Percentiles rank a stretch among this genome's conserved stretches.
These are phyloP conservation scores for Lates calcarifer DNA, from an alignment of 2,113 vertebrate genomes.

Conservation along the genomic window DNA sequence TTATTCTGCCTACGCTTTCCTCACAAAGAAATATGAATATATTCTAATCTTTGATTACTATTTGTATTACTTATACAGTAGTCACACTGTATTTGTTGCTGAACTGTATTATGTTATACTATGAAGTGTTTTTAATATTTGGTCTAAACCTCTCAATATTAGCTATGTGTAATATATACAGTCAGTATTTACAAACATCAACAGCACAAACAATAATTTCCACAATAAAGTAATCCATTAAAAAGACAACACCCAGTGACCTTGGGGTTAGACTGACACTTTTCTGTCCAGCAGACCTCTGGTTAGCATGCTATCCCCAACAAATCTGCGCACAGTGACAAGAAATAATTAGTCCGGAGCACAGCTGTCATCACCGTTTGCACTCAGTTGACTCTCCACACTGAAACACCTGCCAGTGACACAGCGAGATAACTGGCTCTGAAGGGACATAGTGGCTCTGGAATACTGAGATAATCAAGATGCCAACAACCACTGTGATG, in stretches of 20 bases:
- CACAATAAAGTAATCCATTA: constrained; percentile 11
- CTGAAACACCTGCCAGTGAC: constrained; percentile 59
- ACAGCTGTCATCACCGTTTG: constrained; percentile 63
- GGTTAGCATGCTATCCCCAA: constrained; percentile 22
- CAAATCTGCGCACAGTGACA: constrained; percentile 62
- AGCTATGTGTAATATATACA: not conserved
- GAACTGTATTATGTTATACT: not conserved
- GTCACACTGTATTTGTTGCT: not conserved
- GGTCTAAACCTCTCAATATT: not conserved
- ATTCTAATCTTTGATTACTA: not conserved
- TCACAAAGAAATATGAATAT: not conserved
- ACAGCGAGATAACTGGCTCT: constrained; percentile 40
- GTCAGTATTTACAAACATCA: constrained; percentile 26
- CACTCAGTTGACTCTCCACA: constrained; percentile 62
- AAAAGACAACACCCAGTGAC: constrained; percentile 32
- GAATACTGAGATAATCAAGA: constrained; percentile 29
- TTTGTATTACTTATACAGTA: not conserved
- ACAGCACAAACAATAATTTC: constrained; percentile 21
- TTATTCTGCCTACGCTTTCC: not conserved
- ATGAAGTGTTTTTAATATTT: not conserved
- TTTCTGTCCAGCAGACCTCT: constrained; percentile 16
- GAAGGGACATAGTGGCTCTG: constrained; percentile 22
- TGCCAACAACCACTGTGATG: not conserved
- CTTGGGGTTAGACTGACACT: constrained; percentile 29
- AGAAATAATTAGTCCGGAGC: constrained; percentile 62